Evolutionary conservation across 2,113 vertebrate genomes (phyloP), one percentile per base, ranked within the genome.

Genomic region (Mungos mungo): DNA sequence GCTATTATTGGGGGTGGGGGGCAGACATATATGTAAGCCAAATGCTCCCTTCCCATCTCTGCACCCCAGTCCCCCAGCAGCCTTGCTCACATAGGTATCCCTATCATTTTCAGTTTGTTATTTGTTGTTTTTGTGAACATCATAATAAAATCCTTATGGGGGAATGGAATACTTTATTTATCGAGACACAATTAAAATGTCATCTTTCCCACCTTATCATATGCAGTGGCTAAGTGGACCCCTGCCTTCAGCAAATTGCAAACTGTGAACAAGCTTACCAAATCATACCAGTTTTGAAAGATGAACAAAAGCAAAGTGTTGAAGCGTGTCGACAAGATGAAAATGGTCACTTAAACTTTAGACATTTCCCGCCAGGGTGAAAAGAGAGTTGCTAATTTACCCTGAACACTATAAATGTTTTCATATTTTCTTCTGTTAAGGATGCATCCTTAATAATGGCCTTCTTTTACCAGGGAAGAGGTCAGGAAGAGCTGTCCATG

Each of bases 261-360:
- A 66, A 93, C 82, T 77, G 45, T 68, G 41, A 96, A 88, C 33
- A 45, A 72, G 77, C 23, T 72, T 72, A 47, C 10, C 25, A 13
- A 38, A 16, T 72, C 60, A 52, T 71, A 79, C 47, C 14, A 11
- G 7, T 25, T 72, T 79, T 82, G 38, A 92, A 96, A 82, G 45
- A 93, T 10, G 83, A 88, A 94, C 72, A 87, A 83, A 95, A 95
- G 66, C 33, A 41, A 47, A 74, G 71, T 66, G 35, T 29, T 21
- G 31, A 83, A 93, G 71, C 66, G 18, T 96, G 77, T 5, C 96
- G 89, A 95, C 54, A 86, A 97, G 93, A 95, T 96, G n/a, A 95
- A 94, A 97, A 95, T 45, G 91, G 57, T 45, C 71, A 83, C 38
- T 91, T 95, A 84, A 50, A 82, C 66, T 95, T 94, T 52, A 54